These are phyloP conservation scores for Axis porcinus DNA, from an alignment of 2,113 vertebrate genomes.

Conservation along the genomic window DNA sequence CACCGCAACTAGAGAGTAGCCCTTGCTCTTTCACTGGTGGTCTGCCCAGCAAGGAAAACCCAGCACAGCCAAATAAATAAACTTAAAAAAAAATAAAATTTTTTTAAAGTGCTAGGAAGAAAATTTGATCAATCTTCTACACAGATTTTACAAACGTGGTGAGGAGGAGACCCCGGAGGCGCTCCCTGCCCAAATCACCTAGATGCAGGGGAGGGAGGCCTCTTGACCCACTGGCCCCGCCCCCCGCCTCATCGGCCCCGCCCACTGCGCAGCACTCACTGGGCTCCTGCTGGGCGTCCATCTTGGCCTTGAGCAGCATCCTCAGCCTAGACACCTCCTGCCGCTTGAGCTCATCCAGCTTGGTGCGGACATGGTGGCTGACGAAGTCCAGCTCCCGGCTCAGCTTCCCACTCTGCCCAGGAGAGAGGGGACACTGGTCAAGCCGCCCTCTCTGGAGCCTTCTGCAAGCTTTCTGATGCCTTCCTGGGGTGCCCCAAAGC, in stretches of 20 bases:
- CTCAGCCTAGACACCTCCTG: constrained; percentile 92
- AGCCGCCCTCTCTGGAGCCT: neutral
- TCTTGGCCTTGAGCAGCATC: constrained; percentile 93
- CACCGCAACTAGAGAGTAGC: neutral
- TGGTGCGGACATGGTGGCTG: constrained; percentile 90
- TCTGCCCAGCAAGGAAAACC: neutral
- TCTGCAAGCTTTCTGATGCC: neutral
- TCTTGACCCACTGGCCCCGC: neutral
- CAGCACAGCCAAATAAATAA: neutral
- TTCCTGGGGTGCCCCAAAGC: neutral
- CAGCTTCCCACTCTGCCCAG: constrained; percentile 87
- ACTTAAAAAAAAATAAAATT: accelerated
- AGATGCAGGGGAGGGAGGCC: neutral
- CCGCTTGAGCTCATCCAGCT: constrained; percentile 92
- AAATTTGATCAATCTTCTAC: neutral
- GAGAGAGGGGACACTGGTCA: neutral
- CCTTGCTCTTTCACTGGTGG: neutral
- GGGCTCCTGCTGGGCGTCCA: constrained; percentile 90
- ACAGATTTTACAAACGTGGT: too few relatives aligned
- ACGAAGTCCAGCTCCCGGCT: constrained; percentile 93
- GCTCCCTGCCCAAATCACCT: neutral
- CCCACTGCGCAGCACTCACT: constrained; percentile 70
- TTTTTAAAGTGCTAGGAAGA: neutral
- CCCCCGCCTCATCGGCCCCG: neutral
- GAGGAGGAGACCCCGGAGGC: neutral